Conservation (phyloP, 2,113 vertebrate genomes). For the Mastomys natalensis region DNA sequence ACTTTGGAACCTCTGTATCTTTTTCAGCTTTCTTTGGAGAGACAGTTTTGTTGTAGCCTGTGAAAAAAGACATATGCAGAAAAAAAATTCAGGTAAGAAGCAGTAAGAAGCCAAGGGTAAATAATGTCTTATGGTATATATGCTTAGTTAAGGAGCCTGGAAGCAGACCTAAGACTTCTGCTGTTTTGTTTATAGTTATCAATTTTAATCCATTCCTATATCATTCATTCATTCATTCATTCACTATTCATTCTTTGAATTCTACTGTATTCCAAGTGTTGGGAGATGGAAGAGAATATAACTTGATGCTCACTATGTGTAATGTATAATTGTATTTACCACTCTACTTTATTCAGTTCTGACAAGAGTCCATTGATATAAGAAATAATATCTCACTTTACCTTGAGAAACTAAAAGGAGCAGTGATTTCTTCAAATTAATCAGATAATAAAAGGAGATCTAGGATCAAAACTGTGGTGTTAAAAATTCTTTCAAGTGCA, state of each 20-base stretch:
- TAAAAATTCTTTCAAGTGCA: neutral
- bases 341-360: neutral
- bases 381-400: slow-evolving; percentile 10
- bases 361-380: neutral
- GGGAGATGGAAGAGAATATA: neutral
- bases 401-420: neutral
- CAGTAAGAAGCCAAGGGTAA: neutral
- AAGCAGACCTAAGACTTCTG: neutral
- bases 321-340: neutral
- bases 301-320: neutral
- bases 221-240: neutral
- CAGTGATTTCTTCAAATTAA: neutral
- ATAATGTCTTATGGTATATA: neutral
- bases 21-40: neutral
- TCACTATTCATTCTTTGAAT: neutral
- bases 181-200: neutral
- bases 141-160: neutral
- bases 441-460: neutral
- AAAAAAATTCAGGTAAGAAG: neutral
- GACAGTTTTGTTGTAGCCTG: neutral
- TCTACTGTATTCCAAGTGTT: neutral
- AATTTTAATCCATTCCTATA: neutral
- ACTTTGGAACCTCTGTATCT: neutral
- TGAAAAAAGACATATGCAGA: neutral
- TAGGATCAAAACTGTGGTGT: neutral